Base-by-base conservation (phyloP, 2,888 invertebrate species). In the Zelleria hepariella region DNA sequence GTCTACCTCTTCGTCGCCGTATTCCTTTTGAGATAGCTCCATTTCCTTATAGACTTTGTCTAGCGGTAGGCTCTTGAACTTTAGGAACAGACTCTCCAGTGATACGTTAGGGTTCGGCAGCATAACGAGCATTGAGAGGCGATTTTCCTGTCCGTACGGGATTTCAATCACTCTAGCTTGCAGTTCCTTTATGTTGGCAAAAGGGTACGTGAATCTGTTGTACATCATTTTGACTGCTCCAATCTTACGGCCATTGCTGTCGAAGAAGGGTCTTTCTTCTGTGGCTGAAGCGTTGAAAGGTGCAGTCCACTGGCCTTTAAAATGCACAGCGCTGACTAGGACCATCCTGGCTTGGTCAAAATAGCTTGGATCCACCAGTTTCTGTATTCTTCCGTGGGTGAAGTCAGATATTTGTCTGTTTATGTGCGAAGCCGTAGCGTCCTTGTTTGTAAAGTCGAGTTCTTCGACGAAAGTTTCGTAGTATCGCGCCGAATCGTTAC, bases 141-240 rank as follows among this genome's bases (percentile, higher is more conserved):
- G 75, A 49, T 86, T 77, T 59, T 87, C 81, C 18, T 81, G 78
- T 61, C 93, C 93, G 64, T 94, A 95, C 0, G 94, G 93, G 59
- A 95, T 68, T 71, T 94, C 93, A 0, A 95, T 75, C 0, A 92
- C 90, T 70, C 91, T 89, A 0, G 92, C 91, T 66, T 91, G 87
- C 21, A 94, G 69, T 4, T 83, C 78, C 54, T 80, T 80, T 23
- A 92, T 85, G 58, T 90, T 86, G 0, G 90, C 82, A 70, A 90
- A 93, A 0, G 91, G 90, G 62, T 92, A 93, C 21, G 87, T 80
- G 18, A 86, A 87, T 56, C 89, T 80, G 64, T 91, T 91, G 64
- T 90, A 90, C 95, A 96, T 96, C 94, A 95, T 95, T 58, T 92
- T 90, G 0, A 94, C 93, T 61, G 91, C 80, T 0, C 91, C 91